Evolutionary conservation across 1,140 invertebrate species (phyloP).

Genomic region (Drosophila fuyamai): DNA sequence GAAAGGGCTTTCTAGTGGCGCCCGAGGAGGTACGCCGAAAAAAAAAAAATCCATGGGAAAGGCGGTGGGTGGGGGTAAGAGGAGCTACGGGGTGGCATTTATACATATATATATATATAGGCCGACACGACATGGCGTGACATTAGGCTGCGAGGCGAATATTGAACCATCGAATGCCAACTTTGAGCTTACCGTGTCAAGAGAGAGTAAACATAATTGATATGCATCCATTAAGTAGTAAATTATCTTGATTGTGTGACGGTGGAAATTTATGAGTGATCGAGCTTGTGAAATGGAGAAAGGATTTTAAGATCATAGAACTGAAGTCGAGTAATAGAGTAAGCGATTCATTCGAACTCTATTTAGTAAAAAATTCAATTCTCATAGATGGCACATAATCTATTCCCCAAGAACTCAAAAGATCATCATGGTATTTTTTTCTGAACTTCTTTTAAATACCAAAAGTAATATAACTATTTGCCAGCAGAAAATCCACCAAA

Average conservation of each 20-base stretch:
- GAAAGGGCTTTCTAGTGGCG: slow-evolving; percentile 57
- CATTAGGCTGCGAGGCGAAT: slow-evolving; percentile 25
- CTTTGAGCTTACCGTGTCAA: slow-evolving; percentile 42
- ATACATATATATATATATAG: neutral
- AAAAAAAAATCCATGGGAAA: slow-evolving; percentile 8
- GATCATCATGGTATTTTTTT: neutral
- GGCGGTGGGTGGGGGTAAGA: slow-evolving; percentile 1
- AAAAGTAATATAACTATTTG: neutral
- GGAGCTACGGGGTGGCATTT: neutral
- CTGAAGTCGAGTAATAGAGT: no score
- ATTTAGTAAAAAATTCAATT: no score
- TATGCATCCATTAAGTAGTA: slow-evolving; percentile 44
- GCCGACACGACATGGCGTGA: slow-evolving; percentile 43
- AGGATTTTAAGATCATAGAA: neutral
- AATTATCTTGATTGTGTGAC: slow-evolving; percentile 37
- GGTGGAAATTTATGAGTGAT: slow-evolving; percentile 14
- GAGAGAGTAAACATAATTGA: slow-evolving; percentile 53
- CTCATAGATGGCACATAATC: no score
- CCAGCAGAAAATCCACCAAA: neutral
- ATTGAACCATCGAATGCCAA: slow-evolving; percentile 37
- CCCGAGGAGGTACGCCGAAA: slow-evolving; percentile 4
- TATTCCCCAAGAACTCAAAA: no score
- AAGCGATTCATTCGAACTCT: no score
- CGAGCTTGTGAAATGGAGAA: neutral
- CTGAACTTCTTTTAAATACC: neutral